These are phyloP conservation scores for Felis chaus DNA, from an alignment of 2,113 vertebrate species.

Conservation along the genomic window DNA sequence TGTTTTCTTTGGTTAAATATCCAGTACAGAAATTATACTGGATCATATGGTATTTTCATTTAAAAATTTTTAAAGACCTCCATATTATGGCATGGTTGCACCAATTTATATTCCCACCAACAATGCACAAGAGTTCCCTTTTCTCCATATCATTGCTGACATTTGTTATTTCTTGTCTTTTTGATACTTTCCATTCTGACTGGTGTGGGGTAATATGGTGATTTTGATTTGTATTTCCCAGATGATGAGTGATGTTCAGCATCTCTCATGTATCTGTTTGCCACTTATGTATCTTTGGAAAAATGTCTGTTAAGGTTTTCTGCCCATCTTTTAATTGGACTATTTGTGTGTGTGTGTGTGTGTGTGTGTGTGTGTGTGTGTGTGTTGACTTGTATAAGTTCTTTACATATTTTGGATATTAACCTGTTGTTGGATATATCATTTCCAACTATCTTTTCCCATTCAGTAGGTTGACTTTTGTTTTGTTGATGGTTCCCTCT, in stretches of 20 bases:
- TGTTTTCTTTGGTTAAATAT: background rate
- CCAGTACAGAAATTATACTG: background rate
- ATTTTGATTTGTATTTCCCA: background rate
- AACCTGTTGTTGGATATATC: background rate
- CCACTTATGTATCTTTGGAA: background rate
- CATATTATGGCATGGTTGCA: background rate
- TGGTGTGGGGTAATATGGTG: background rate
- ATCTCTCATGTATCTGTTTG: background rate
- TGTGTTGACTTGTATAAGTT: background rate
- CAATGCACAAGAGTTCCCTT: background rate
- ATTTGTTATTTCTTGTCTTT: background rate
- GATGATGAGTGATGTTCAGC: background rate
- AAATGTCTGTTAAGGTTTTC: background rate
- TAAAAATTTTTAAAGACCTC: background rate
- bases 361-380: background rate
- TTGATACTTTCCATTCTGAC: background rate
- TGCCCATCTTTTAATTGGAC: background rate
- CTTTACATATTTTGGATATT: background rate
- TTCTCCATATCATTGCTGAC: background rate
- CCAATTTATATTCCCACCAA: background rate
- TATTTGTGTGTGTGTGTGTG: background rate
- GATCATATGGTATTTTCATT: background rate
- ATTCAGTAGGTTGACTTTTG: background rate
- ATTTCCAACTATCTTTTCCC: background rate
- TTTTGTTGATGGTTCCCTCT: background rate